phyloP scores from a whole-genome alignment of 2,797 vertebrate species.

The Enteromius trimaculatus region DNA sequence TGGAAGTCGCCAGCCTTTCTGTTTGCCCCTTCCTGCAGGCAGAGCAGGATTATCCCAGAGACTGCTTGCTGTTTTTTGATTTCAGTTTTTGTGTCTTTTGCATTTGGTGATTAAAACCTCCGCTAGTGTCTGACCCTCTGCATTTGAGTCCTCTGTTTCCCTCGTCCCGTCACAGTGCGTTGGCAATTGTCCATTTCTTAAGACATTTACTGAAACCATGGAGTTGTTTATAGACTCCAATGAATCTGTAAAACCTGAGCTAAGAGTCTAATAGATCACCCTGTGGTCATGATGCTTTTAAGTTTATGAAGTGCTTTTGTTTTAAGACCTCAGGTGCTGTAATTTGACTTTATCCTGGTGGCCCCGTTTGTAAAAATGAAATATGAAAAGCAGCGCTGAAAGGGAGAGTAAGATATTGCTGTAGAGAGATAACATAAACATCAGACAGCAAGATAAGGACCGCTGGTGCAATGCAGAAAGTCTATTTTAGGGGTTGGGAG shows the following conservation, averaged over 20 bases:
- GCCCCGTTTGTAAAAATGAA: conserved; percentile 21
- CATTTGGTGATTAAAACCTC: too few species aligned
- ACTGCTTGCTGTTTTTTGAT: too few species aligned
- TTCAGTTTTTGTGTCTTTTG: too few species aligned
- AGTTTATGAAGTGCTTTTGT: conserved; percentile 44
- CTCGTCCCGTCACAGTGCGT: neutral
- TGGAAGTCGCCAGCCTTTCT: too few species aligned
- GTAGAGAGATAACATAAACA: conserved; percentile 45
- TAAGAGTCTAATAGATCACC: conserved; percentile 34
- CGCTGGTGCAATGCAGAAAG: conserved; percentile 80
- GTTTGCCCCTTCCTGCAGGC: too few species aligned
- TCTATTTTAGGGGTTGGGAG: conserved; percentile 79
- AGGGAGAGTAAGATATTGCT: conserved; percentile 3
- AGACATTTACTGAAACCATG: neutral
- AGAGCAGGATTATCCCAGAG: too few species aligned
- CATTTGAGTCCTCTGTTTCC: too few species aligned
- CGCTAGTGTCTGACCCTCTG: too few species aligned
- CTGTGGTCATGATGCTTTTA: conserved; percentile 33
- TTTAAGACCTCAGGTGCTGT: conserved; percentile 36
- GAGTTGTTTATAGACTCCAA: conserved; percentile 10
- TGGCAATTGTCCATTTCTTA: neutral
- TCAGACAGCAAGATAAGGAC: conserved; percentile 43
- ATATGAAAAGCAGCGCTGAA: conserved; percentile 33
- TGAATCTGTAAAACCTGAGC: neutral
- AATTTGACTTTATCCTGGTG: neutral